phyloP scores from a whole-genome alignment of 2,888 invertebrate genomes.

The Mimas tiliae region DNA sequence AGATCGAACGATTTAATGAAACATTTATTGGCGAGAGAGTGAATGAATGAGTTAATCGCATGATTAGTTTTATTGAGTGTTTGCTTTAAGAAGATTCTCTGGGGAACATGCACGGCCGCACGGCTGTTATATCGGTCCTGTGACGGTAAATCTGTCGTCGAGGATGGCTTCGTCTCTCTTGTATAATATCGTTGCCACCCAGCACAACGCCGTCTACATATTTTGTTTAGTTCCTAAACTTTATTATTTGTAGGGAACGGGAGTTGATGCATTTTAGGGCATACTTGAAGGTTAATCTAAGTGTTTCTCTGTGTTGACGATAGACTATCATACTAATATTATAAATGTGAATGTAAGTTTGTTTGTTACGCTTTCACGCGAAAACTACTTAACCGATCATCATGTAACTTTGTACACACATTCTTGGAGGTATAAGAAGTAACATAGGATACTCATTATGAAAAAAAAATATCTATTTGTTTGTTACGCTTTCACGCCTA shows the following conservation, averaged over 20 bases:
- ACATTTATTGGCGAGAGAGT: neutral
- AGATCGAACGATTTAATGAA: neutral
- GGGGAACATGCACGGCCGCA: conserved; percentile 3
- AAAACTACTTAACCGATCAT: no score
- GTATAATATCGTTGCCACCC: conserved; percentile 14
- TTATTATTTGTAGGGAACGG: neutral
- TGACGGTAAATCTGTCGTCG: conserved; percentile 16
- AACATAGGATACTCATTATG: no score
- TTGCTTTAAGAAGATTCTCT: neutral
- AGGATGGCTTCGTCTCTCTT: neutral
- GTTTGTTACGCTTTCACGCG: no score
- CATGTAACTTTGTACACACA: no score
- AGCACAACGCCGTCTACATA: neutral
- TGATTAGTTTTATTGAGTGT: conserved; percentile 12
- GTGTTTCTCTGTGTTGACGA: no score
- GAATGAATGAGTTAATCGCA: conserved; percentile 1
- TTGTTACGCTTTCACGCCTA: no score
- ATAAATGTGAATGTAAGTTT: no score
- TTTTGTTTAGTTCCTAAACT: neutral
- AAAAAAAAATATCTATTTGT: no score
- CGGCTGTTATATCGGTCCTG: conserved; percentile 8
- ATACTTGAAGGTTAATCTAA: no score
- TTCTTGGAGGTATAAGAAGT: no score
- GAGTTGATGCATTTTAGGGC: neutral
- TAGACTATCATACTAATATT: no score